Percentiles rank a stretch among this genome's conserved stretches.
These are phyloP conservation scores for Luperina testacea DNA, from an alignment of 2,888 invertebrate genomes.

Conservation along the genomic window DNA sequence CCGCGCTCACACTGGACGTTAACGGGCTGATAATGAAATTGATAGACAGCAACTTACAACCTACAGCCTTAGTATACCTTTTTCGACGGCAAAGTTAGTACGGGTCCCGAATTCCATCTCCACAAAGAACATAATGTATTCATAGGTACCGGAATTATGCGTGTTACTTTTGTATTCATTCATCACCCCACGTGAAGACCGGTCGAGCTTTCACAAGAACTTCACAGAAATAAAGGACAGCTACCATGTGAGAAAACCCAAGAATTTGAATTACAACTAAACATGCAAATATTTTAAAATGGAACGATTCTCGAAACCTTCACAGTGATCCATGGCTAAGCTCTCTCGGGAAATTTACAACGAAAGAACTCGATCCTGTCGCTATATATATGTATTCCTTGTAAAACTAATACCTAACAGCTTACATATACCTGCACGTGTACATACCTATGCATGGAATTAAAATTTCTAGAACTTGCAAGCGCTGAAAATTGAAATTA, in stretches of 20 bases:
- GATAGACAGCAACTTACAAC: conserved; percentile 23
- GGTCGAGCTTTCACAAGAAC: neutral
- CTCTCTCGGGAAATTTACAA: conserved; percentile 58
- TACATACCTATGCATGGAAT: conserved; percentile 5
- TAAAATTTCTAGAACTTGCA: conserved; percentile 15
- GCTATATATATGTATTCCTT: conserved; percentile 13
- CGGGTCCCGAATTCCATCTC: neutral
- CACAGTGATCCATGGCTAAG: conserved; percentile 39
- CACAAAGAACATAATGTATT: neutral
- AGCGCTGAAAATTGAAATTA: conserved; percentile 6
- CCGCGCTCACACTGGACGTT: conserved; percentile 24
- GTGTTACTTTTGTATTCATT: neutral
- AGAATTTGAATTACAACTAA: conserved; percentile 6
- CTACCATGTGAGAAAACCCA: neutral
- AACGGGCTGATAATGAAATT: conserved; percentile 44
- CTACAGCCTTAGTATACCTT: neutral
- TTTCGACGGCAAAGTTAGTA: neutral
- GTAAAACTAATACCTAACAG: conserved; percentile 19
- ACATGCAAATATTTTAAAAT: conserved; percentile 27
- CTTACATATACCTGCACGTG: neutral
- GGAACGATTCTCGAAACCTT: conserved; percentile 28
- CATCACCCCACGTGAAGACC: neutral
- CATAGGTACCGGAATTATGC: neutral
- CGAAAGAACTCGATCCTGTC: conserved; percentile 35
- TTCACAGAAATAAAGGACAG: neutral